Base-by-base conservation (phyloP, 2,113 vertebrate species). In the Sterrhoptilus dennistouni region DNA sequence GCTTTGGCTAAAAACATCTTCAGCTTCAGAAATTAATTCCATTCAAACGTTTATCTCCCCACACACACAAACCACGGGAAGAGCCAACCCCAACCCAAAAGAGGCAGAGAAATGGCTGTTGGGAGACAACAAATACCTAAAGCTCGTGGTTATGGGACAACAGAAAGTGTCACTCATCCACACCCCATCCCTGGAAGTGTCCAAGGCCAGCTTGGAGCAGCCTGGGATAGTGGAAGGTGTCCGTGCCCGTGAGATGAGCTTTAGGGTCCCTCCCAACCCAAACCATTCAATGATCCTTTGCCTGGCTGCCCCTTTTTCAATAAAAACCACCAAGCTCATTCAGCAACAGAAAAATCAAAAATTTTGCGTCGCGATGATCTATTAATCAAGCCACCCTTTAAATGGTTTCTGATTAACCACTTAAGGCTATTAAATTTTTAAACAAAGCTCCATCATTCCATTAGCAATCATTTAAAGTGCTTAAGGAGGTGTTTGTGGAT, bases 401-500 rank as follows among this genome's bases (percentile, higher is more conserved):
- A 88, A 71, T 21, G 53, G 60, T 25, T 82, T 59, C 56, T 86
- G 64, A 91, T 88, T 86, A 95, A 70, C 76, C 83, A 85, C 78
- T 85, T 56, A 64, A 87, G 72, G 36, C 85, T 63, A 69, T 53
- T 93, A 70, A 59, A 49, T 88, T 85, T 91, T 93, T 79, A 89
- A 96, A 89, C 92, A 77, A 84, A 92, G 85, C 83, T 79, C 85
- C 84, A 50, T 69, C 83, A 87, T 72, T 94, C 76, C 31, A 92
- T 65, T 78, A 87, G 71, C n/a, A 93, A 89, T 45, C 76, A 90
- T 63, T 84, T 89, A 18, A 87, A 93, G 74, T 71, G 74, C 93
- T 91, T 74, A 68, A 91, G 69, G 47, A 82, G 5, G 5, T 68
- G 57, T 91, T 85, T 85, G 93, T n/a, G 66, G 87, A 91, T 95